phyloP scores from a whole-genome alignment of 2,113 vertebrate species.

The Aegotheles bennettii region DNA sequence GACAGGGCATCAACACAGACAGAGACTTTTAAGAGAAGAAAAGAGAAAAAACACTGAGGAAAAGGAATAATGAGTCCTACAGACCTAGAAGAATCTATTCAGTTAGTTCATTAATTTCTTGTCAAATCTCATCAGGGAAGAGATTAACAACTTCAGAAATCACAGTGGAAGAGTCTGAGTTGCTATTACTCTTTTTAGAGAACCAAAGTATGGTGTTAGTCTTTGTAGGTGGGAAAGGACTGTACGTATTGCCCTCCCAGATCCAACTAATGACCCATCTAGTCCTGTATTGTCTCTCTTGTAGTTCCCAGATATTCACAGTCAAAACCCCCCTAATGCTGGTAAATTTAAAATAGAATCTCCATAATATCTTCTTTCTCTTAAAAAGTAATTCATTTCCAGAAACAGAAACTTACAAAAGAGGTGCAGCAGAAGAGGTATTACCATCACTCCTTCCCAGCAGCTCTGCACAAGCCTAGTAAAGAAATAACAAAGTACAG shows the following conservation, averaged over 20 bases:
- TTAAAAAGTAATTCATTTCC: neutral
- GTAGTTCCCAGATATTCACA: neutral
- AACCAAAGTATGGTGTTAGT: neutral
- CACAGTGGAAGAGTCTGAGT: neutral
- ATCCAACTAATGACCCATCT: neutral
- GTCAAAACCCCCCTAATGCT: fast-evolving
- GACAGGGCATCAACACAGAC: neutral
- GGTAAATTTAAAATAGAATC: neutral
- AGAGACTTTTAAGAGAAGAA: neutral
- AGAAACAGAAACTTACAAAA: neutral
- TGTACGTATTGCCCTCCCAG: fast-evolving
- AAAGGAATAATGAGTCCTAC: neutral
- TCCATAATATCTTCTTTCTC: neutral
- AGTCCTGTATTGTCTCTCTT: neutral
- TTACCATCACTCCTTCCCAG: neutral
- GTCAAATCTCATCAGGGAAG: neutral
- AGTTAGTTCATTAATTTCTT: neutral
- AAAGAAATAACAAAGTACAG: neutral
- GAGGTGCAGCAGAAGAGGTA: neutral
- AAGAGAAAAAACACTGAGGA: neutral
- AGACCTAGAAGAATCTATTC: neutral
- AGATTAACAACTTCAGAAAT: neutral
- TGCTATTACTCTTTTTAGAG: neutral
- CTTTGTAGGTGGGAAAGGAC: neutral
- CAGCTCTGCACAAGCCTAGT: neutral